Conservation (phyloP, 2,113 vertebrate species). For the Vimba vimba region DNA sequence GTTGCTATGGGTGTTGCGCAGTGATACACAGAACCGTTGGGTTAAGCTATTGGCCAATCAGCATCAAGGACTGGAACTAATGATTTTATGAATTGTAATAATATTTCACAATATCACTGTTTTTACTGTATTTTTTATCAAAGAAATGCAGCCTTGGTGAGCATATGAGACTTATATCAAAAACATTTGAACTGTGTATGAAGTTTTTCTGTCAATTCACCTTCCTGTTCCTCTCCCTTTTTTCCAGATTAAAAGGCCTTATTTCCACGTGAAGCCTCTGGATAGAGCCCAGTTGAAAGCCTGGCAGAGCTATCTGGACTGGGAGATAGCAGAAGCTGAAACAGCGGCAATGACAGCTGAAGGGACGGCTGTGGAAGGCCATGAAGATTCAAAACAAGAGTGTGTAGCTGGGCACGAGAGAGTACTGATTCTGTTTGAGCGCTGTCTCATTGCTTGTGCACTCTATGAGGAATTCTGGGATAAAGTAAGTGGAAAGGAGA, state of each 20-base stretch:
- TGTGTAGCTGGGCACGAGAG: slow-evolving; percentile 66
- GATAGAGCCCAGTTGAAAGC: slow-evolving; percentile 80
- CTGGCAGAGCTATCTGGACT: slow-evolving; percentile 86
- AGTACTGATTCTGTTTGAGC: slow-evolving; percentile 81
- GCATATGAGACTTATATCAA: too few relatives aligned
- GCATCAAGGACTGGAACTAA: too few relatives aligned
- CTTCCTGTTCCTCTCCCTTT: neutral
- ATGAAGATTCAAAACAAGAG: slow-evolving; percentile 43
- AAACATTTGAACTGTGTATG: neutral
- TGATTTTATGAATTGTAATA: too few relatives aligned
- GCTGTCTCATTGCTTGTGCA: slow-evolving; percentile 85
- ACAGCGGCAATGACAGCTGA: slow-evolving; percentile 50
- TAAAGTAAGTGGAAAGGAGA: slow-evolving; percentile 71
- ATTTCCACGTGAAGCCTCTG: slow-evolving; percentile 84
- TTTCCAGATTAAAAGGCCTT: slow-evolving; percentile 82
- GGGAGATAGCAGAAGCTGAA: slow-evolving; percentile 73
- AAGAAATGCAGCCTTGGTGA: too few relatives aligned
- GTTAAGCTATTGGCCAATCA: too few relatives aligned
- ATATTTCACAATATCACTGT: too few relatives aligned
- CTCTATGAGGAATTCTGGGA: slow-evolving; percentile 88
- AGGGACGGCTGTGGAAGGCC: slow-evolving; percentile 51
- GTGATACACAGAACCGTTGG: too few relatives aligned
- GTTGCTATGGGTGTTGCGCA: too few relatives aligned
- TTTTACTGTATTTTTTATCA: too few relatives aligned
- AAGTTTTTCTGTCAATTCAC: neutral